Percentiles rank a stretch among this genome's conserved stretches.
These are phyloP conservation scores for Tiphia femorata DNA, from an alignment of 2,888 invertebrate species.

Conservation along the genomic window DNA sequence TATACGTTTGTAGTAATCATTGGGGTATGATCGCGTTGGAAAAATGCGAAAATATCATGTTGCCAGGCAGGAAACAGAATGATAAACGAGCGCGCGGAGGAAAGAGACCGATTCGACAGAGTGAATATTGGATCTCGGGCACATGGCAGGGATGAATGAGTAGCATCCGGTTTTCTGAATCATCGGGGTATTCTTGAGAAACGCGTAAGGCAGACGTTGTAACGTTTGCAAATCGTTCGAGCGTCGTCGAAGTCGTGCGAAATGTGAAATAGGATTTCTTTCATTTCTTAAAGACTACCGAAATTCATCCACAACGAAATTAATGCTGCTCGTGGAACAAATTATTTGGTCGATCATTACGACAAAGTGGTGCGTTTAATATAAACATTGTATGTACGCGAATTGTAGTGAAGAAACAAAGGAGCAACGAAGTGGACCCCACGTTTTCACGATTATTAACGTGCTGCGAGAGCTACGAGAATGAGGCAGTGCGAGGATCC, in stretches of 20 bases:
- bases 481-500: conserved; percentile 48
- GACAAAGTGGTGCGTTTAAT: too few relatives aligned
- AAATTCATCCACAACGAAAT: too few relatives aligned
- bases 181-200: conserved; percentile 48
- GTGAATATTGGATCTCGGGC: conserved; percentile 30
- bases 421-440: too few relatives aligned
- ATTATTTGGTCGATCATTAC: too few relatives aligned
- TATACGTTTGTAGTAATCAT: too few relatives aligned
- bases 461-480: too few relatives aligned
- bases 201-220: conserved; percentile 18
- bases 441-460: too few relatives aligned
- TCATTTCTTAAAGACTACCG: too few relatives aligned
- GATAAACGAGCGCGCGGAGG: conserved; percentile 13
- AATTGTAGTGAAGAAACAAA: too few relatives aligned
- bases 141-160: conserved; percentile 35
- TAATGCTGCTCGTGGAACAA: too few relatives aligned
- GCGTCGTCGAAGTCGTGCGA: background rate
- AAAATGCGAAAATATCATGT: background rate
- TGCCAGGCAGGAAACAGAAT: background rate
- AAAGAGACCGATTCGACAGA: conserved; percentile 17
- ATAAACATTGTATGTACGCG: too few relatives aligned
- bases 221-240: background rate
- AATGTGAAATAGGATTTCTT: too few relatives aligned
- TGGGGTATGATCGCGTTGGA: background rate
- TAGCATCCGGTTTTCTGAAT: conserved; percentile 52